Evolutionary conservation across 2,113 vertebrate species (phyloP).

Genomic region (Caranx melampygus): DNA sequence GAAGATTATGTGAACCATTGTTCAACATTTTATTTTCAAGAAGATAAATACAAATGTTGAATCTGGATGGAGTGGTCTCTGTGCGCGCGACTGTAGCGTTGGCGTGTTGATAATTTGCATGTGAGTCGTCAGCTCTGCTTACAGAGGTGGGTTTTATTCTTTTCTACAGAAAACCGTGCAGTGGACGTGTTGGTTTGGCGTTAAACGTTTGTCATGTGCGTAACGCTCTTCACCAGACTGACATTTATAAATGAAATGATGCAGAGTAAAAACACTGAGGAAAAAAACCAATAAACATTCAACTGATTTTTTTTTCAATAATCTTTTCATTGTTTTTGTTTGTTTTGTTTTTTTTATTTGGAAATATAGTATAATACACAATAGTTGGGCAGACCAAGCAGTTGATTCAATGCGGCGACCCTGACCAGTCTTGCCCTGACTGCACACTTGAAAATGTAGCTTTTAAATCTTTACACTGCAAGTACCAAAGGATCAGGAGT

Average conservation of each 20-base stretch:
- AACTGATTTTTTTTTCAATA: constrained; percentile 38
- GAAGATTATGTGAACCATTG: background rate
- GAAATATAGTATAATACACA: constrained; percentile 82
- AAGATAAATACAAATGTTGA: background rate
- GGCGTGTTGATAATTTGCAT: background rate
- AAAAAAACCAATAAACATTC: constrained; percentile 32
- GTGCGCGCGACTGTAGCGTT: background rate
- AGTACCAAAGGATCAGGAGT: constrained; percentile 53
- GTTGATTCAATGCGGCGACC: constrained; percentile 71
- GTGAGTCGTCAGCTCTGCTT: background rate
- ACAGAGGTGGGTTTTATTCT: background rate
- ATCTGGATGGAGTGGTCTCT: background rate
- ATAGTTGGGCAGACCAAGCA: constrained; percentile 73
- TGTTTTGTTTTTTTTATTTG: constrained; percentile 68
- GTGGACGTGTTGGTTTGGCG: background rate
- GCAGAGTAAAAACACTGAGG: constrained; percentile 4
- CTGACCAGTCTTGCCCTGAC: constrained; percentile 64
- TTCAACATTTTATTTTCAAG: background rate
- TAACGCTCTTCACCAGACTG: background rate
- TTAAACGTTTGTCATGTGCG: constrained; percentile 33
- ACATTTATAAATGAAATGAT: background rate
- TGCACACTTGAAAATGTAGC: constrained; percentile 46
- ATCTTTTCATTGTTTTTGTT: constrained; percentile 53
- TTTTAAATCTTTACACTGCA: constrained; percentile 23
- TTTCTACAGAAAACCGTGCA: background rate